Evolutionary conservation across 2,888 invertebrate species (phyloP).

Genomic region (Gisinianus flammeolus): DNA sequence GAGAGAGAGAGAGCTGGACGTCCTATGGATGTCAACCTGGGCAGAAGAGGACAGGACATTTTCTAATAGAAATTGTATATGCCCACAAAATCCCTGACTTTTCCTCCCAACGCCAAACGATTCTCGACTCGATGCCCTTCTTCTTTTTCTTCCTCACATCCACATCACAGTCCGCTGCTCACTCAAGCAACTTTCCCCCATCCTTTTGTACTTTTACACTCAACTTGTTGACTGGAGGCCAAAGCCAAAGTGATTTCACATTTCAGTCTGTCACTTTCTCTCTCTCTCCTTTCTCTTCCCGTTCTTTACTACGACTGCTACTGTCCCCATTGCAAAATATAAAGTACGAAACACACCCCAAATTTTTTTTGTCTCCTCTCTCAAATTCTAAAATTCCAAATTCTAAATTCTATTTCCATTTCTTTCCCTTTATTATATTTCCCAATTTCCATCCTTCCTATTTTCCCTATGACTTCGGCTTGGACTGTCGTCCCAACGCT

Average conservation of each 20-base stretch:
- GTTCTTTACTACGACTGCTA: neutral
- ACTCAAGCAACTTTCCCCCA: neutral
- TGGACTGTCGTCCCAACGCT: too few species aligned
- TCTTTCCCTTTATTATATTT: constrained; percentile 2
- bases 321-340: neutral
- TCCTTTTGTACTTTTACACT: neutral
- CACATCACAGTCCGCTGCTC: neutral
- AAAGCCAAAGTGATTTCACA: neutral
- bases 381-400: neutral
- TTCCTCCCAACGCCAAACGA: constrained; percentile 6
- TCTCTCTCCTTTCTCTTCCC: neutral
- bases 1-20: constrained; percentile 8
- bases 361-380: neutral
- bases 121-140: too few species aligned
- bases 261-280: neutral
- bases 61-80: constrained; percentile 43
- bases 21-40: constrained; percentile 10
- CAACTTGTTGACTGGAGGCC: constrained; percentile 12
- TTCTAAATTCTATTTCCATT: constrained; percentile 2
- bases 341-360: neutral
- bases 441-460: neutral
- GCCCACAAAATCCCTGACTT: too few species aligned
- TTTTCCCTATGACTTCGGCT: neutral
- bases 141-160: too few species aligned
- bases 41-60: constrained; percentile 32